These are phyloP conservation scores for Pseudomyrmex pallidus DNA, from an alignment of 1,140 invertebrate genomes.

Conservation along the genomic window DNA sequence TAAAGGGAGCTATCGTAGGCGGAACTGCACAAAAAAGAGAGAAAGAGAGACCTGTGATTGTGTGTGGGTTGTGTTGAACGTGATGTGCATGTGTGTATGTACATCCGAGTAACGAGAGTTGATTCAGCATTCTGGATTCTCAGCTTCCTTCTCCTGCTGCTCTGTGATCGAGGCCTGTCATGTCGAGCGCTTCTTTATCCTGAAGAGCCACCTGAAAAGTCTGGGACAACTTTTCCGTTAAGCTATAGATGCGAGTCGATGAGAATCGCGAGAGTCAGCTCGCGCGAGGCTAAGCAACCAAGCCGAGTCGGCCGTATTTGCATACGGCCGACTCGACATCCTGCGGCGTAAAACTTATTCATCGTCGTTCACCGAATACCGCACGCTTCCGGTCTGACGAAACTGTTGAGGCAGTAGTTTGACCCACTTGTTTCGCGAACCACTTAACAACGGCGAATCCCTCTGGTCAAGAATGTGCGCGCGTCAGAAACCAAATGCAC, in stretches of 20 bases:
- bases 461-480: too few relatives aligned
- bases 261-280: neutral
- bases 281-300: neutral
- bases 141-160: neutral
- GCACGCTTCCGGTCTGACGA: neutral
- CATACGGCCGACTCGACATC: neutral
- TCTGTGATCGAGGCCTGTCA: neutral
- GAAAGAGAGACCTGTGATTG: conserved; percentile 59
- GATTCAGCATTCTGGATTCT: too few relatives aligned
- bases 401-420: conserved; percentile 30
- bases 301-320: neutral
- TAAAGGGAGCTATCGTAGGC: conserved; percentile 93
- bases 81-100: conserved; percentile 59
- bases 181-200: neutral
- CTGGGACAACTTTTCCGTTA: neutral
- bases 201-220: neutral
- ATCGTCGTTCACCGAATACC: conserved; percentile 11
- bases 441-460: conserved; percentile 11
- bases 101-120: neutral
- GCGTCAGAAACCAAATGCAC: neutral
- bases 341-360: conserved; percentile 1
- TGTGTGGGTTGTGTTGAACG: conserved; percentile 39
- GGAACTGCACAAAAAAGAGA: conserved; percentile 89
- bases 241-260: neutral
- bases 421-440: conserved; percentile 15